phyloP scores from a whole-genome alignment of 1,140 invertebrate species.

The Atta colombica region DNA sequence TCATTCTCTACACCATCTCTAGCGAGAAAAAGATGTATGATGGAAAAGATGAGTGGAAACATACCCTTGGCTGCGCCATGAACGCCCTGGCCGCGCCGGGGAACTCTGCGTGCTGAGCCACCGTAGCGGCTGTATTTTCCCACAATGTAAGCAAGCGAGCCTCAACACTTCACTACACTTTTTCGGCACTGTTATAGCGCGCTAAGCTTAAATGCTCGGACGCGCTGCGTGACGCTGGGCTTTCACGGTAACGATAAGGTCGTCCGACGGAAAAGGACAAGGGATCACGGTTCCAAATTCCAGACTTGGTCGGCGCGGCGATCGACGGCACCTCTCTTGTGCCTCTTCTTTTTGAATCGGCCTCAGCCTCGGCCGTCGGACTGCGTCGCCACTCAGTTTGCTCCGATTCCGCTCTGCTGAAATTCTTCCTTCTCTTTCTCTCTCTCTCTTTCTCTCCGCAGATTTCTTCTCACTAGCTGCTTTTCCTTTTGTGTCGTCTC shows the following conservation, averaged over 20 bases:
- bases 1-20: too few species aligned
- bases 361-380: too few species aligned
- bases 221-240: slow-evolving; percentile 29
- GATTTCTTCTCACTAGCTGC: background rate
- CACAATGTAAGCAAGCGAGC: slow-evolving; percentile 82
- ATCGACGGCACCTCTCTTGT: background rate
- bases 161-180: slow-evolving; percentile 77
- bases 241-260: slow-evolving; percentile 1
- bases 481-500: background rate
- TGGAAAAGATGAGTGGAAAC: slow-evolving; percentile 63
- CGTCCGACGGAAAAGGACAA: background rate
- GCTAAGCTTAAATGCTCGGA: slow-evolving; percentile 53
- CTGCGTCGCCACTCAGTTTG: background rate
- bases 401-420: background rate
- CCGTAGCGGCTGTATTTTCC: slow-evolving; percentile 87
- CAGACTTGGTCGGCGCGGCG: background rate
- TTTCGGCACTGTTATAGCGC: slow-evolving; percentile 65
- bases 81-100: slow-evolving; percentile 88
- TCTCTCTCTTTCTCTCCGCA: background rate
- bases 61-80: slow-evolving; percentile 90
- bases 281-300: background rate
- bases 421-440: too few species aligned
- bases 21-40: background rate
- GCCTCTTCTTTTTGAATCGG: background rate
- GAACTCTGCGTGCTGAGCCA: slow-evolving; percentile 88